Evolutionary conservation across 2,113 vertebrate genomes (phyloP).

Genomic region (Brachypteracias leptosomus): DNA sequence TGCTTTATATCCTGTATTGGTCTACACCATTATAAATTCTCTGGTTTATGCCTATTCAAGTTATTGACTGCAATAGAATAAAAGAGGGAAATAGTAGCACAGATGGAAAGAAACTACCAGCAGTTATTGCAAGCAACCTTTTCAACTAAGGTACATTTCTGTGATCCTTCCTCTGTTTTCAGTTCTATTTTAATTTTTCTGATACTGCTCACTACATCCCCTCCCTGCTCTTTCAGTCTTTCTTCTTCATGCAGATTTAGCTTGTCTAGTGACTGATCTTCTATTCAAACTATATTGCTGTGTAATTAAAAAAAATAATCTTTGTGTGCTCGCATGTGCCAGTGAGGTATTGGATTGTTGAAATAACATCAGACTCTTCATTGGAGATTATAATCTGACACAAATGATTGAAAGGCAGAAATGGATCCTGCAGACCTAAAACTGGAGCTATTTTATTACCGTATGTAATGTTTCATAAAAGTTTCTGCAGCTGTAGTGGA

Average conservation of each 20-base stretch:
- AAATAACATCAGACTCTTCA: background rate
- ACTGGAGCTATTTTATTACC: conserved; percentile 9
- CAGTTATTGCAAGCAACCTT: background rate
- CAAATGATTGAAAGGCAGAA: background rate
- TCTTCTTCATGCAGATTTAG: conserved; percentile 10
- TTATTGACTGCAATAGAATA: conserved; percentile 2
- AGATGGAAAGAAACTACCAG: background rate
- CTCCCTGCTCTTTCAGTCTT: background rate
- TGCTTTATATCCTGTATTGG: background rate
- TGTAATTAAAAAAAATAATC: background rate
- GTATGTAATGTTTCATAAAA: background rate
- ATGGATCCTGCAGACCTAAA: background rate
- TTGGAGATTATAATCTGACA: conserved; percentile 31
- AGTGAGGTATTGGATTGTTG: conserved; percentile 9
- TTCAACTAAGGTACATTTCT: background rate
- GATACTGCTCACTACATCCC: background rate
- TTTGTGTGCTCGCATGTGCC: background rate
- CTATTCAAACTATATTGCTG: background rate
- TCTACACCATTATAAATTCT: background rate
- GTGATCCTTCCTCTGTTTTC: background rate
- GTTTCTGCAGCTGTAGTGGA: conserved; percentile 33
- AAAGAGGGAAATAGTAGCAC: background rate
- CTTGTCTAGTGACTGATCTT: background rate
- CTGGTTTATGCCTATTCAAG: background rate
- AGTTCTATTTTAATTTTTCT: background rate